These are phyloP conservation scores for Otolemur garnettii DNA, from an alignment of 2,113 vertebrate genomes.

Conservation along the genomic window DNA sequence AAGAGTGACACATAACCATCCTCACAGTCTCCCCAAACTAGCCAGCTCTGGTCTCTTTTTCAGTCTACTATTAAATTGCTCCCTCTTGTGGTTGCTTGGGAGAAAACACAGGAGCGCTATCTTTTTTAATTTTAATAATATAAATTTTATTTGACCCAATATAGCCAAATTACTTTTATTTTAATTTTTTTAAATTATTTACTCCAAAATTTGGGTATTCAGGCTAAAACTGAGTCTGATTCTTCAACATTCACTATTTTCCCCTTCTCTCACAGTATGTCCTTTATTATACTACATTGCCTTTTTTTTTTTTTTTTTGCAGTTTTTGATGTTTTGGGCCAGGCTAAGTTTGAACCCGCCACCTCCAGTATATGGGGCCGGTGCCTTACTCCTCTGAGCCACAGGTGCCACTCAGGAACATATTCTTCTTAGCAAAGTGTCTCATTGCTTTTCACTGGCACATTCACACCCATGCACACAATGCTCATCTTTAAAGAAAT, in stretches of 20 bases:
- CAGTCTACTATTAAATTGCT: neutral
- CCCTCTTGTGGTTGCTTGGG: conserved; percentile 61
- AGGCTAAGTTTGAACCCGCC: too few relatives aligned
- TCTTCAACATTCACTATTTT: neutral
- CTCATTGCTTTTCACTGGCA: neutral
- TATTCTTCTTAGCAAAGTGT: too few relatives aligned
- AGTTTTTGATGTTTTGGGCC: too few relatives aligned
- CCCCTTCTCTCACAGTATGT: neutral
- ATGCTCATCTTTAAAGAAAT: neutral
- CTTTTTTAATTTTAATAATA: neutral
- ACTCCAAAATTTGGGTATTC: neutral
- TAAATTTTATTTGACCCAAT: too few relatives aligned
- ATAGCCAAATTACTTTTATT: too few relatives aligned
- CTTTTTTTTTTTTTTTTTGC: neutral
- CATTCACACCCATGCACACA: neutral
- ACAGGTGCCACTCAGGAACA: too few relatives aligned
- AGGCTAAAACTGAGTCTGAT: neutral
- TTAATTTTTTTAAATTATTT: too few relatives aligned
- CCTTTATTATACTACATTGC: neutral
- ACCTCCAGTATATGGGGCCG: too few relatives aligned
- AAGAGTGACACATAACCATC: neutral
- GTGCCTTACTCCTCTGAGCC: too few relatives aligned
- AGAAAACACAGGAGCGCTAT: neutral
- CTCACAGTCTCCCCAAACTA: neutral
- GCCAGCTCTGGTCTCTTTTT: neutral